Percentiles rank a stretch among this genome's conserved stretches.
Conservation (phyloP, 2,888 invertebrate genomes). For the Heteropelma amictum region DNA sequence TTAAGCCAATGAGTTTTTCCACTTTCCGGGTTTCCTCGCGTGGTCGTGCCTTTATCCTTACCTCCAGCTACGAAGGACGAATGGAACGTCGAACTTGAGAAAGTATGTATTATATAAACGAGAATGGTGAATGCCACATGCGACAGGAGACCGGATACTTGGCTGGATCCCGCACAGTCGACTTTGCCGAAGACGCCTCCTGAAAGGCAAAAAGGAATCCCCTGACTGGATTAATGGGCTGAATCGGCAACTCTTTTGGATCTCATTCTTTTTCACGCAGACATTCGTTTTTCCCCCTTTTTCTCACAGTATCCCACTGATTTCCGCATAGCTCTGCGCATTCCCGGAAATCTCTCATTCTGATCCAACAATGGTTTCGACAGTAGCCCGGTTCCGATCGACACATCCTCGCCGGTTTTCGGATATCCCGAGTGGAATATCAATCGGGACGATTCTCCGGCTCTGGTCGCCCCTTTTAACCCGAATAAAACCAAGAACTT, state of each 20-base stretch:
- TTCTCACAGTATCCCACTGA: background rate
- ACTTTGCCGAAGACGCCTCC: background rate
- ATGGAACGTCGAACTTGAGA: too few species aligned
- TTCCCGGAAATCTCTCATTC: slow-evolving; percentile 60
- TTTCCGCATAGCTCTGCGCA: slow-evolving; percentile 2
- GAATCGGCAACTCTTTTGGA: slow-evolving; percentile 9
- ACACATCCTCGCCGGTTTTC: slow-evolving; percentile 66
- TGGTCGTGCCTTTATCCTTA: background rate
- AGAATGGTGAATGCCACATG: background rate
- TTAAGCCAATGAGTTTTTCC: background rate
- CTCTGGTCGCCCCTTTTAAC: slow-evolving; percentile 56
- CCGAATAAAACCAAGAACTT: slow-evolving; percentile 37
- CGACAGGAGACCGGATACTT: background rate
- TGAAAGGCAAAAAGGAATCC: background rate
- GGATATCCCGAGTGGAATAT: slow-evolving; percentile 72
- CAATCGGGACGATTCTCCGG: slow-evolving; percentile 65
- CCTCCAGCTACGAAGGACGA: background rate
- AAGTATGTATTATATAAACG: background rate
- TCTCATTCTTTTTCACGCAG: background rate
- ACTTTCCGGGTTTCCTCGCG: background rate
- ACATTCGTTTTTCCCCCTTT: background rate
- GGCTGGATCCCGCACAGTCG: slow-evolving; percentile 5
- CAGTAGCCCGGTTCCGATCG: slow-evolving; percentile 55
- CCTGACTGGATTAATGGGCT: slow-evolving; percentile 25
- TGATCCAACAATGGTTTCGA: slow-evolving; percentile 60